Base-by-base conservation (phyloP, 2,113 vertebrate genomes). In the Upupa epops region DNA sequence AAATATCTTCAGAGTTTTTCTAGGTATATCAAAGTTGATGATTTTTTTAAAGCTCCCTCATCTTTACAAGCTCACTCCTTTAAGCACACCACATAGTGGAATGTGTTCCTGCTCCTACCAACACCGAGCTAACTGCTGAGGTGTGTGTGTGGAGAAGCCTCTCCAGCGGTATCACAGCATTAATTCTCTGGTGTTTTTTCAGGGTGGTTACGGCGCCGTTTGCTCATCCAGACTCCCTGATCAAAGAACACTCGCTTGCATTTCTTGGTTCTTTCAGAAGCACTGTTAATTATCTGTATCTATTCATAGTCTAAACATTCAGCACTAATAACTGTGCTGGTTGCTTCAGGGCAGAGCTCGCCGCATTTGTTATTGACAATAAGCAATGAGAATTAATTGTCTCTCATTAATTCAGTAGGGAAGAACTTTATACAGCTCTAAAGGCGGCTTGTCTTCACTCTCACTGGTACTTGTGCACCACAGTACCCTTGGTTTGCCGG, bases 301-400 rank as follows among this genome's bases (percentile, higher is more conserved):
- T 91, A 80, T 55, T 87, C 80, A 77, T 1, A 63, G 86, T 46
- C 66, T 72, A 88, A 88, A 56, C 72, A 58, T 74, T 89, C 65
- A 58, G 63, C 74, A 61, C 64, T 85, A 91, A 51, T 6, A 89
- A 69, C 61, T 49, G 5, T 14, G 40, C 59, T 12, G 20, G 28
- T 14, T 59, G 92, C 95, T 94, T 40, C 75, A n/a, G 84, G 93
- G 92, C 89, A 96, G 51, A 85, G 84, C 64, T 92, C 5, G 3
- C 64, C 19, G 9, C 46, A 1, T 60, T 74, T 48, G 66, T 89
- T 95, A 95, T 74, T 10, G 18, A 64, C 82, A 88, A 28, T 66
- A 90, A 83, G 86, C 88, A 83, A 15, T 22, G 76, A 51, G 80
- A 81, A 83, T 80, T 82, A 93, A 96, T 93, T 72, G 60, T 60